Evolutionary conservation across 2,888 invertebrate species (phyloP).

Genomic region (Theristus sp.): DNA sequence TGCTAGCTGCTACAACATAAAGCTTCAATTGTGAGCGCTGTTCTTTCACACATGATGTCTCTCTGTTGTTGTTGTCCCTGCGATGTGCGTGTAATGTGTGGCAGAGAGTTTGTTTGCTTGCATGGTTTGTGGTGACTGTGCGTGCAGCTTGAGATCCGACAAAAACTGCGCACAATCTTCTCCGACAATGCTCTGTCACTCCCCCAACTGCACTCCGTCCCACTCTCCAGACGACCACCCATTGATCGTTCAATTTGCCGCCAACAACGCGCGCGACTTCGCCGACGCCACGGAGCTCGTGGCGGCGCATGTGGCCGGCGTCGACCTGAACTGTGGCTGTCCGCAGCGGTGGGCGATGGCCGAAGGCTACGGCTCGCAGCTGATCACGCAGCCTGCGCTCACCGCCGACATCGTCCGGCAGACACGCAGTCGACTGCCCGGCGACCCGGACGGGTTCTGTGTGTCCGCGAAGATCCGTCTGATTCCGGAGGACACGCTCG

Average conservation of each 20-base stretch:
- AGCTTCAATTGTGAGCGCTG: too few species aligned
- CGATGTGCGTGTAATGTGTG: too few species aligned
- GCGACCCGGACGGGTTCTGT: not conserved
- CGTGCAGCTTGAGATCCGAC: too few species aligned
- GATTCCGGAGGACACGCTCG: slow-evolving; percentile 47
- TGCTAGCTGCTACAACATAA: too few species aligned
- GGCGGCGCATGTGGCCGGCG: slow-evolving; percentile 53
- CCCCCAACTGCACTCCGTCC: too few species aligned
- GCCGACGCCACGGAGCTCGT: slow-evolving; percentile 63
- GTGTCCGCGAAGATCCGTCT: slow-evolving; percentile 78
- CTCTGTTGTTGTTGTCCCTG: too few species aligned
- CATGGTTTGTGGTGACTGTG: too few species aligned
- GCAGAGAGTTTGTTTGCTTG: too few species aligned
- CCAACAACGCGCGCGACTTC: slow-evolving; percentile 61
- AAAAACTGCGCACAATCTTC: too few species aligned
- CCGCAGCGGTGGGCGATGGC: slow-evolving; percentile 47
- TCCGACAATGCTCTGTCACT: too few species aligned
- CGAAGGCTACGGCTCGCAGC: slow-evolving; percentile 54
- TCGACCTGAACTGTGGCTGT: slow-evolving; percentile 92
- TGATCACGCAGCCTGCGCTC: slow-evolving; percentile 61
- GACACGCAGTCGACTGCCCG: slow-evolving; percentile 36
- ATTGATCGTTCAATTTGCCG: slow-evolving; percentile 81
- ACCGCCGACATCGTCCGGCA: slow-evolving; percentile 59
- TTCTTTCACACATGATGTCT: too few species aligned
- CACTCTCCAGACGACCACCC: slow-evolving; percentile 56